Percentiles rank a stretch among this genome's conserved stretches.
phyloP scores from a whole-genome alignment of 2,797 vertebrate genomes.

The Syngnathus rostellatus region DNA sequence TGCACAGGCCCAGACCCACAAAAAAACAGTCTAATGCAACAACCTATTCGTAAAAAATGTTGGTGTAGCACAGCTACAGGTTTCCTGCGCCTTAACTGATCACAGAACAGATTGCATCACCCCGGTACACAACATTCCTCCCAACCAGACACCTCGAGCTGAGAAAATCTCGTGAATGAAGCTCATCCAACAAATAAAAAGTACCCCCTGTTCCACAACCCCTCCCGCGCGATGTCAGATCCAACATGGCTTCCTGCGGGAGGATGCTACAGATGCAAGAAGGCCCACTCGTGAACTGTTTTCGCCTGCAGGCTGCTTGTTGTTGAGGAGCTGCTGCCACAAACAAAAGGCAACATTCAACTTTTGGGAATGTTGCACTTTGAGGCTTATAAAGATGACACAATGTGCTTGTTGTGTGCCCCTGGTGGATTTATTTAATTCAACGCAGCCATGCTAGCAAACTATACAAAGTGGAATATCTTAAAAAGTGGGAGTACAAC shows the following conservation, averaged over 20 bases:
- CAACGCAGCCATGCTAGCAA: background rate
- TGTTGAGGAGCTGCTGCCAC: background rate
- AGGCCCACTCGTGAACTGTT: slow-evolving; percentile 1
- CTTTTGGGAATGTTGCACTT: background rate
- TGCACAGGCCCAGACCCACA: background rate
- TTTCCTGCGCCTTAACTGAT: background rate
- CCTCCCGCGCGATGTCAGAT: background rate
- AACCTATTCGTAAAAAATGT: background rate
- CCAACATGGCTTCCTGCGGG: background rate
- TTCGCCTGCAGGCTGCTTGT: slow-evolving; percentile 2
- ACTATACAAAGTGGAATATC: background rate
- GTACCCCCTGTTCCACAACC: background rate
- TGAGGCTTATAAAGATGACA: background rate
- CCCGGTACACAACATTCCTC: background rate
- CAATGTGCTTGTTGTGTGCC: background rate
- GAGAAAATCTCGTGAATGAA: background rate
- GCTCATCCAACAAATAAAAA: background rate
- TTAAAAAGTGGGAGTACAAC: background rate
- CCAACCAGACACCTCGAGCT: background rate
- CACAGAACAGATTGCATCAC: background rate
- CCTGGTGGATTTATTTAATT: background rate
- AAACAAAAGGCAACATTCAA: slow-evolving; percentile 7
- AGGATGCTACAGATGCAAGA: background rate
- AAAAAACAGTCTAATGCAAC: background rate
- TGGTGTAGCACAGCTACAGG: background rate